A percentile compares a stretch with the other conserved stretches of the same genome.
These are phyloP conservation scores for Pseudococcus viburni DNA, from an alignment of 2,888 invertebrate species.

Conservation along the genomic window DNA sequence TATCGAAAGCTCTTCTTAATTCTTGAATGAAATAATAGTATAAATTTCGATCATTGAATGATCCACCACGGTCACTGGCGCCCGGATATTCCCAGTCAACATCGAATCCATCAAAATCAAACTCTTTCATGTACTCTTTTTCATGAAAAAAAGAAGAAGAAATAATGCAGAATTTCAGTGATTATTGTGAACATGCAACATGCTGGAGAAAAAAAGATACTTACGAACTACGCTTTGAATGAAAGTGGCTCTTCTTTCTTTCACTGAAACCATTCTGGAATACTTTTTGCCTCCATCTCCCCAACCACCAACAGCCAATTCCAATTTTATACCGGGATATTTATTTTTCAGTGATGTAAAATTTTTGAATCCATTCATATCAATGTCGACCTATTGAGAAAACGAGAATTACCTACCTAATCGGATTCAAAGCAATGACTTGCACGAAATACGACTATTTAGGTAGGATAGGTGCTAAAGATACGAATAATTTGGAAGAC, in stretches of 20 bases:
- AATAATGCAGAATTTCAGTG: background rate
- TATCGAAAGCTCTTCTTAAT: constrained; percentile 83
- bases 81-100: constrained; percentile 95
- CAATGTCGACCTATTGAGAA: constrained; percentile 78
- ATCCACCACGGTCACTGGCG: constrained; percentile 88
- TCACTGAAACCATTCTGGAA: constrained; percentile 83
- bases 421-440: background rate
- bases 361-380: constrained; percentile 82
- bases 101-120: constrained; percentile 88
- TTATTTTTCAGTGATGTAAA: constrained; percentile 82
- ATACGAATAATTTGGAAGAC: too few species aligned
- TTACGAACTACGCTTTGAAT: constrained; percentile 83
- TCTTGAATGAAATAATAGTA: constrained; percentile 89
- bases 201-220: constrained; percentile 68
- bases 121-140: constrained; percentile 81
- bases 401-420: background rate
- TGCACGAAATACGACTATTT: too few species aligned
- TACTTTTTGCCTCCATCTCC: constrained; percentile 91
- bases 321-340: constrained; percentile 82
- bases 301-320: constrained; percentile 91
- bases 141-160: background rate
- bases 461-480: too few species aligned
- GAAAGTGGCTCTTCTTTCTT: constrained; percentile 79
- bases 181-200: background rate
- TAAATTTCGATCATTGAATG: constrained; percentile 85